Evolutionary conservation across 2,888 invertebrate species (phyloP).

Genomic region (Heliconius ismenius): DNA sequence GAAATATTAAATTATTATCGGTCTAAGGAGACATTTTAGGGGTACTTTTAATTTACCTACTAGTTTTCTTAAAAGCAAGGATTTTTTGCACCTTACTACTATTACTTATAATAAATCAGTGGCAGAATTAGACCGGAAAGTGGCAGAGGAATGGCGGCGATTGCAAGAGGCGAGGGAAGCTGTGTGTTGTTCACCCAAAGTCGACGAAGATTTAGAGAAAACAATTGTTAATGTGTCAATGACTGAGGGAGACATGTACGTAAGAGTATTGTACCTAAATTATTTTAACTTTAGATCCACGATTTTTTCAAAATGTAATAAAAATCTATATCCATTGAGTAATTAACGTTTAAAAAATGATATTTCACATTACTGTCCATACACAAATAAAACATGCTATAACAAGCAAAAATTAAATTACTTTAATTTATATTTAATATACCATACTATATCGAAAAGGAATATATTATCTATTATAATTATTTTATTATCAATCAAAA

Average conservation of each 20-base stretch:
- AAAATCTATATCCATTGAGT: too few species aligned
- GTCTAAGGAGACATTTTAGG: not conserved
- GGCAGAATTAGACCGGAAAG: constrained; percentile 69
- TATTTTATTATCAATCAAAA: too few species aligned
- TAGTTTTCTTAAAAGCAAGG: not conserved
- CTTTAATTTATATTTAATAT: too few species aligned
- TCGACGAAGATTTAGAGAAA: not conserved
- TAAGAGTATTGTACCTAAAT: not conserved
- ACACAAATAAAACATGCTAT: too few species aligned
- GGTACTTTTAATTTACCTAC: not conserved
- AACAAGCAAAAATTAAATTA: too few species aligned
- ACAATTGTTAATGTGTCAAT: constrained; percentile 13
- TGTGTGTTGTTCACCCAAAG: constrained; percentile 53
- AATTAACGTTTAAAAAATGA: too few species aligned
- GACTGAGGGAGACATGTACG: constrained; percentile 48
- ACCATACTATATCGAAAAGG: too few species aligned
- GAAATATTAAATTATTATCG: not conserved
- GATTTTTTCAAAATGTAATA: not conserved
- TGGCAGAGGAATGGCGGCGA: constrained; percentile 65
- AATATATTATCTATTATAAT: too few species aligned
- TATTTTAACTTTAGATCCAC: not conserved
- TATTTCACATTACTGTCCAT: too few species aligned
- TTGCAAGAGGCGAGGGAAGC: constrained; percentile 70
- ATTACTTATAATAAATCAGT: constrained; percentile 52
- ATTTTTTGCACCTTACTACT: not conserved